Conservation (phyloP, 37 sponge, comb jelly and placozoan species). For the Amphimedon queenslandica region DNA sequence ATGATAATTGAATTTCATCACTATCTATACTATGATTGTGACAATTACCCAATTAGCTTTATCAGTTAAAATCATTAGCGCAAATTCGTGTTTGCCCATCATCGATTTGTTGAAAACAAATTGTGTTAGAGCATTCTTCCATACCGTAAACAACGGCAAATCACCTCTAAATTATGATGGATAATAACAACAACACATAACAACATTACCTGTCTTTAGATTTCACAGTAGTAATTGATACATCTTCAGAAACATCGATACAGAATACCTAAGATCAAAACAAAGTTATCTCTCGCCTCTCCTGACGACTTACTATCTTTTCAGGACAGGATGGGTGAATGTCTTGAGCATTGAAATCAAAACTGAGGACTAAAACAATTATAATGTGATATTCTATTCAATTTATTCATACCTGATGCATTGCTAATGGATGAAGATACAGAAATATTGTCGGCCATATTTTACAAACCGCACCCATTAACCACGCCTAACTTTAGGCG, state of each 20-base stretch:
- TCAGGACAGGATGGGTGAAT: conserved; percentile 51
- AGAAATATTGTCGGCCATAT: conserved; percentile 6
- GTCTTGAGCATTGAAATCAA: conserved; percentile 48
- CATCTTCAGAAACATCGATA: conserved; percentile 49
- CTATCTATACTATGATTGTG: background rate
- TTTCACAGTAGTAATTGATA: conserved; percentile 22
- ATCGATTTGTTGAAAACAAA: conserved; percentile 74
- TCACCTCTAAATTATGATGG: conserved; percentile 20
- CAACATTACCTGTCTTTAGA: conserved; percentile 52
- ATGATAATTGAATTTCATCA: background rate
- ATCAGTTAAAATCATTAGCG: conserved; percentile 49
- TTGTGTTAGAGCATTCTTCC: conserved; percentile 65
- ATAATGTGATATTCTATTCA: background rate
- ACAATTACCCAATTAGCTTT: conserved; percentile 52
- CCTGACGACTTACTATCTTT: conserved; percentile 44
- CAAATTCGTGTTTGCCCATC: conserved; percentile 71
- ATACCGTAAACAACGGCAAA: conserved; percentile 33
- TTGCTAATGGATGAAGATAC: conserved; percentile 2
- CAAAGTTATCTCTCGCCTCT: background rate
- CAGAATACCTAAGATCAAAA: conserved; percentile 40
- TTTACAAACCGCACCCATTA: too few species aligned
- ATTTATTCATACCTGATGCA: background rate
- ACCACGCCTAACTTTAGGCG: too few species aligned
- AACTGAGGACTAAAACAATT: background rate
- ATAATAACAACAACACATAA: background rate